A percentile compares a stretch with the other conserved stretches of the same genome.
Conservation (phyloP, 2,113 vertebrate genomes). For the Neodon shergylaensis region DNA sequence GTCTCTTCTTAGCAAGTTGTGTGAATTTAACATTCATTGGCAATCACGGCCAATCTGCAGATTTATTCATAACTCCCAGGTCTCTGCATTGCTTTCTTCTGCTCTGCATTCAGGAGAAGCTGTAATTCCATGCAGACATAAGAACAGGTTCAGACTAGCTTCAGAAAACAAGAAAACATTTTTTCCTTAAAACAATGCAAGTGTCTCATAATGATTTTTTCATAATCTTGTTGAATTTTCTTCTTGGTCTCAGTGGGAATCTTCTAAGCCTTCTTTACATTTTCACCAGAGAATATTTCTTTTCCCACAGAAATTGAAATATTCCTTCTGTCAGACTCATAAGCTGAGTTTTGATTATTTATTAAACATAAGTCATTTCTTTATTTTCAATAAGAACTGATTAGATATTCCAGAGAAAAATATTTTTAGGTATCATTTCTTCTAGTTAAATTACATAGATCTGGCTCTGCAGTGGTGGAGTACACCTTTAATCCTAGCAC, state of each 20-base stretch:
- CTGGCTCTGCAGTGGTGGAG: background rate
- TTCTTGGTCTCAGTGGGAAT: conserved; percentile 46
- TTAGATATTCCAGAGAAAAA: conserved; percentile 5
- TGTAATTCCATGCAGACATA: conserved; percentile 59
- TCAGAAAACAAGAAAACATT: conserved; percentile 52
- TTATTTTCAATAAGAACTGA: conserved; percentile 55
- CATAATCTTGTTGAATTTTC: conserved; percentile 27
- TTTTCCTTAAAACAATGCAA: conserved; percentile 49
- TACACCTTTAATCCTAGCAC: background rate
- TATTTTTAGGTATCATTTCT: conserved; percentile 14
- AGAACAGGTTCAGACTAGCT: conserved; percentile 56
- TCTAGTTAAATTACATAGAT: conserved; percentile 9
- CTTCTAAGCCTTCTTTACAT: background rate
- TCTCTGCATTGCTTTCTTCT: conserved; percentile 26
- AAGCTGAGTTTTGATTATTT: conserved; percentile 43
- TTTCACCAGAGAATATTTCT: conserved; percentile 39
- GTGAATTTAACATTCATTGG: conserved; percentile 58
- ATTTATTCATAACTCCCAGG: conserved; percentile 56
- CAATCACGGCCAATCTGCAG: conserved; percentile 54
- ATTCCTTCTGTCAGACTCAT: background rate
- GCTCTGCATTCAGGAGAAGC: conserved; percentile 33
- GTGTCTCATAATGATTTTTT: conserved; percentile 40
- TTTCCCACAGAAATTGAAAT: conserved; percentile 47
- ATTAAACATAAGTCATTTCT: conserved; percentile 44
- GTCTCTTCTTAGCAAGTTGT: conserved; percentile 63